These are phyloP conservation scores for Callionymus lyra DNA, from an alignment of 2,113 vertebrate genomes.

Conservation along the genomic window DNA sequence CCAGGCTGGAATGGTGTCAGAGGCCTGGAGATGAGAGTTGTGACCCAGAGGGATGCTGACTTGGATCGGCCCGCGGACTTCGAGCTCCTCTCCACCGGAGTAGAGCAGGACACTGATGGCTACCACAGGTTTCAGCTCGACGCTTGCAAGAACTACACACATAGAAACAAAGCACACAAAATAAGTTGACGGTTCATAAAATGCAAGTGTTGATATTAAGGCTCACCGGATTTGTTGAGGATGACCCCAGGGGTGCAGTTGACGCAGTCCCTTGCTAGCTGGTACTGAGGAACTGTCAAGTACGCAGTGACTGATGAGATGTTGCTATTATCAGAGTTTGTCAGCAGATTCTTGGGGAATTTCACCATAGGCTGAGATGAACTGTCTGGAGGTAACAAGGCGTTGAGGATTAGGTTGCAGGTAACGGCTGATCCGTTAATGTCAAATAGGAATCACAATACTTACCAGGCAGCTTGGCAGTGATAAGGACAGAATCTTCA, in stretches of 20 bases:
- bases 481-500: slow-evolving; percentile 86
- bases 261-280: slow-evolving; percentile 72
- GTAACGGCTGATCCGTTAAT: background rate
- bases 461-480: slow-evolving; percentile 80
- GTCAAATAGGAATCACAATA: background rate
- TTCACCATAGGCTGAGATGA: slow-evolving; percentile 79
- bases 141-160: slow-evolving; percentile 69
- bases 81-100: slow-evolving; percentile 71
- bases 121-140: slow-evolving; percentile 76
- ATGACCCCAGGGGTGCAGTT: slow-evolving; percentile 76
- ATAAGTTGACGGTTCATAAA: background rate
- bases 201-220: background rate
- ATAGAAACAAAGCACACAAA: background rate
- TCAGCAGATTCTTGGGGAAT: slow-evolving; percentile 80
- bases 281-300: slow-evolving; percentile 77
- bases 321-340: slow-evolving; percentile 66
- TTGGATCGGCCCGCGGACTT: slow-evolving; percentile 78
- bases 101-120: slow-evolving; percentile 76
- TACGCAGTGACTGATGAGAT: slow-evolving; percentile 77
- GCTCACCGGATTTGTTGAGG: slow-evolving; percentile 75
- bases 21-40: slow-evolving; percentile 50
- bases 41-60: slow-evolving; percentile 76
- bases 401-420: no score
- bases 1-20: slow-evolving; percentile 82
- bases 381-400: slow-evolving; percentile 63